Evolutionary conservation across 2,888 invertebrate genomes (phyloP), one percentile per base, ranked within the genome.

Genomic region (Smittia aterrima): DNA sequence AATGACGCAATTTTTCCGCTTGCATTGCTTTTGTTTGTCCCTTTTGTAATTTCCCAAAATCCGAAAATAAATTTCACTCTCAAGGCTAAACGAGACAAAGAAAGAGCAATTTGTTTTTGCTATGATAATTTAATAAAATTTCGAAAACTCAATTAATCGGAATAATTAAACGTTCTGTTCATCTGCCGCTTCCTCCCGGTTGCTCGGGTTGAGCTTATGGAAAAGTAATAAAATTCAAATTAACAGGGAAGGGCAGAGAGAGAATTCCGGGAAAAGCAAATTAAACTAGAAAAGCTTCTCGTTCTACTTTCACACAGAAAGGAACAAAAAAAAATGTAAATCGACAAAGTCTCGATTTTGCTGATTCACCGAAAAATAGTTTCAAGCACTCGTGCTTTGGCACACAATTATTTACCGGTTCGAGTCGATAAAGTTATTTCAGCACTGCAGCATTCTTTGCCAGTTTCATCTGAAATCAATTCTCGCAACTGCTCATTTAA

Each of bases 221-320:
- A 27, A 58, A 70, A 24, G 54, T 53, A 70, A 70, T 70, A 70
- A 70, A 70, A 70, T 70, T 70, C 54, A 70, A 70, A 70, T 70
- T 53, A 70, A 70, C 70, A 18, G 20, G 16, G 41, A 70, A 70
- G 16, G 70, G 70, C 70, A 7, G 58, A n/a, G 1, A 58, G 32
- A 32, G n/a, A 32, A 32, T 32, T 32, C 32, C 3, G 18, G 53
- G 53, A 16, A 2, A 13, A 16, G 53, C 18, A 16, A 47, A 2
- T 47, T 4, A 32, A 32, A n/a, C n/a, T n/a, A n/a, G n/a, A n/a
- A n/a, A 32, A 32, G 32, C 32, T 32, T 9, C 4, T 32, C 32
- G 32, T 32, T 32, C 32, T 6, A 32, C 9, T 32, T 32, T 9
- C 32, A 32, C 32, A 32, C 3, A 32, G 32, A 32, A 9, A 9